Evolutionary conservation across 2,797 vertebrate genomes (phyloP).

Genomic region (Miichthys miiuy): DNA sequence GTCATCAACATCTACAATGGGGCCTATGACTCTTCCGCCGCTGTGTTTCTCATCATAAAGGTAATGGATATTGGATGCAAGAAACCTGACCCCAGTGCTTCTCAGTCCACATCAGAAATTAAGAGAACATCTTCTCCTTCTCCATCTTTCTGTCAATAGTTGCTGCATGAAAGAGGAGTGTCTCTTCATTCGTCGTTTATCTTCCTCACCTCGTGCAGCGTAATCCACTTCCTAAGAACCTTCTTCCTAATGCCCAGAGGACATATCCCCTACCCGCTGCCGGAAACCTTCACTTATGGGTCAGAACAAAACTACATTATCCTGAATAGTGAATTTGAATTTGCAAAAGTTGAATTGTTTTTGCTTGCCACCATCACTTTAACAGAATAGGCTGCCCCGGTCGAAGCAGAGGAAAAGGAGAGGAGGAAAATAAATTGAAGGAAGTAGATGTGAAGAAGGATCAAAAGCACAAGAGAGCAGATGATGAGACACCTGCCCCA

Average conservation of each 20-base stretch:
- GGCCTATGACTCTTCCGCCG: slow-evolving; percentile 87
- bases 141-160: slow-evolving; percentile 59
- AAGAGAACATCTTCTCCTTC: background rate
- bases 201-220: slow-evolving; percentile 79
- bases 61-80: slow-evolving; percentile 60
- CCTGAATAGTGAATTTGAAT: background rate
- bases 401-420: background rate
- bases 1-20: slow-evolving; percentile 87
- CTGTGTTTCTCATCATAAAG: slow-evolving; percentile 86
- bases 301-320: slow-evolving; percentile 51
- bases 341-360: background rate
- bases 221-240: slow-evolving; percentile 80
- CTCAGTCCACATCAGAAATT: background rate
- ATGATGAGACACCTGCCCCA: background rate
- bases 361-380: background rate
- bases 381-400: slow-evolving; percentile 22
- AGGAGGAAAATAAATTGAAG: background rate
- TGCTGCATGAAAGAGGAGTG: slow-evolving; percentile 78
- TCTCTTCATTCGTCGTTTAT: slow-evolving; percentile 78
- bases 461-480: background rate
- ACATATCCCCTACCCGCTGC: slow-evolving; percentile 83
- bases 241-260: slow-evolving; percentile 82
- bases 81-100: background rate
- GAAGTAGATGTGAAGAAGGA: background rate
- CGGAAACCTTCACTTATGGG: slow-evolving; percentile 81